A percentile compares a stretch with the other conserved stretches of the same genome.
Evolutionary conservation across 92 coral and sea anemone species (phyloP).

Genomic region (Actinernus sp.): DNA sequence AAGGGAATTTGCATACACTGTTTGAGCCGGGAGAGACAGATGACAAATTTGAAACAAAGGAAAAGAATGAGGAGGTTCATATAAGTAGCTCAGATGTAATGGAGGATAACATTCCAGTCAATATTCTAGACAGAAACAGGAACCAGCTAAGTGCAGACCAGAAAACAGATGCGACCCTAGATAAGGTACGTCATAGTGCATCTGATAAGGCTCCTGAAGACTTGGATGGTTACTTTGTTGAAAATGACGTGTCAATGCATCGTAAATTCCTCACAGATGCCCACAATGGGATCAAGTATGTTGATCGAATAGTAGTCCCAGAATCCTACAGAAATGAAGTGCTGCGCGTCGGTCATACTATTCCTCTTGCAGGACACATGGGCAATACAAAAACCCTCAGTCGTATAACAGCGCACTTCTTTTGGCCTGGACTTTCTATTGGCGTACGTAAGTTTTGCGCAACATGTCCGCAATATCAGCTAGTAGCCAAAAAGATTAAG

Average conservation of each 20-base stretch:
- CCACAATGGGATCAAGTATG: slow-evolving; percentile 28
- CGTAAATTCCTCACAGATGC: slow-evolving; percentile 24
- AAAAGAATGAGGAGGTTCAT: too few relatives aligned
- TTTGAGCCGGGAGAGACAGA: too few relatives aligned
- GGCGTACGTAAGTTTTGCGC: slow-evolving; percentile 22
- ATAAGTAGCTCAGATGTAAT: too few relatives aligned
- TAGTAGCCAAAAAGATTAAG: too few relatives aligned
- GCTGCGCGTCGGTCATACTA: slow-evolving; percentile 39
- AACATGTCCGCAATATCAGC: slow-evolving; percentile 60
- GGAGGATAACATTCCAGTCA: too few relatives aligned
- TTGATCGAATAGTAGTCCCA: slow-evolving; percentile 26
- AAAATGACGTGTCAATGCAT: slow-evolving; percentile 34
- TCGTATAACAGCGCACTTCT: slow-evolving; percentile 33
- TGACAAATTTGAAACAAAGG: too few relatives aligned
- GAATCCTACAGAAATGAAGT: slow-evolving; percentile 31
- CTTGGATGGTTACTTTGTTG: slow-evolving; percentile 55
- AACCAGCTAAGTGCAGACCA: slow-evolving; percentile 22
- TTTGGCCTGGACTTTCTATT: slow-evolving; percentile 30
- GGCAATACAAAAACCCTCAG: slow-evolving; percentile 22
- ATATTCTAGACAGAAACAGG: slow-evolving; percentile 19
- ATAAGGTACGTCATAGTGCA: slow-evolving; percentile 2
- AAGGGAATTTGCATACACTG: slow-evolving; percentile 15
- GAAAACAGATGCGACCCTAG: slow-evolving; percentile 23
- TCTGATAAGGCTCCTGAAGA: slow-evolving; percentile 26
- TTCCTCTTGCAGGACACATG: slow-evolving; percentile 53